These are phyloP conservation scores for Sebastes minor DNA, from an alignment of 2,797 vertebrate species.

Conservation along the genomic window DNA sequence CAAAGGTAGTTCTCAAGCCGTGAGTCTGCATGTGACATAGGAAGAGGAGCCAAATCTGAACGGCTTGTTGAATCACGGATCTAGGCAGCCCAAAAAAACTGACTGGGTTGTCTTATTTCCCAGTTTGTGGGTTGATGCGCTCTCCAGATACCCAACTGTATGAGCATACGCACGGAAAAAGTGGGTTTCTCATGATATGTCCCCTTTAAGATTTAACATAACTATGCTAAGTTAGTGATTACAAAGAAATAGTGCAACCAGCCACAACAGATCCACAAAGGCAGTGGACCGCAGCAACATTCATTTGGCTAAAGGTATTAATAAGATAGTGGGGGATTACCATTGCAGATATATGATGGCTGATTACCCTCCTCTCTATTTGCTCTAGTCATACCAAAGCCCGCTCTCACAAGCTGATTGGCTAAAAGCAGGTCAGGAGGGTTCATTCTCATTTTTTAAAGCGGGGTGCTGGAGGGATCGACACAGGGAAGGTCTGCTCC, in stretches of 20 bases:
- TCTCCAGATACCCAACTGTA: too few species aligned
- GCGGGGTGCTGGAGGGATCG: slow-evolving; percentile 45
- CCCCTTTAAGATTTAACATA: neutral
- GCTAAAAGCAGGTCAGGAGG: slow-evolving; percentile 64
- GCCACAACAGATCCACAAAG: neutral
- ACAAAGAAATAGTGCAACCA: neutral
- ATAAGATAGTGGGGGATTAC: neutral
- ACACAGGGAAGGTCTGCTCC: slow-evolving; percentile 59
- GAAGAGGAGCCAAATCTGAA: too few species aligned
- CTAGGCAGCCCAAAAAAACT: too few species aligned
- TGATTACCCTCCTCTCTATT: slow-evolving; percentile 40
- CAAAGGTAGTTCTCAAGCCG: too few species aligned
- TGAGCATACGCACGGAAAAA: too few species aligned
- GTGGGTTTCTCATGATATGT: neutral
- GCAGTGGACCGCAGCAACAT: neutral
- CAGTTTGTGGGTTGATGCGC: too few species aligned
- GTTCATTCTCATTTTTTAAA: slow-evolving; percentile 61
- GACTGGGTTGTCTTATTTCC: too few species aligned
- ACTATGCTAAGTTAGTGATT: too few species aligned
- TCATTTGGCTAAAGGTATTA: slow-evolving; percentile 10
- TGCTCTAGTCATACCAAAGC: slow-evolving; percentile 45
- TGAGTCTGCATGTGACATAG: too few species aligned
- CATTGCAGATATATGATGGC: slow-evolving; percentile 7
- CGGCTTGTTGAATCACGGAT: too few species aligned
- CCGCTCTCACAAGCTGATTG: slow-evolving; percentile 32